These are phyloP conservation scores for Mus pahari DNA, from an alignment of 2,113 vertebrate species.

Conservation along the genomic window DNA sequence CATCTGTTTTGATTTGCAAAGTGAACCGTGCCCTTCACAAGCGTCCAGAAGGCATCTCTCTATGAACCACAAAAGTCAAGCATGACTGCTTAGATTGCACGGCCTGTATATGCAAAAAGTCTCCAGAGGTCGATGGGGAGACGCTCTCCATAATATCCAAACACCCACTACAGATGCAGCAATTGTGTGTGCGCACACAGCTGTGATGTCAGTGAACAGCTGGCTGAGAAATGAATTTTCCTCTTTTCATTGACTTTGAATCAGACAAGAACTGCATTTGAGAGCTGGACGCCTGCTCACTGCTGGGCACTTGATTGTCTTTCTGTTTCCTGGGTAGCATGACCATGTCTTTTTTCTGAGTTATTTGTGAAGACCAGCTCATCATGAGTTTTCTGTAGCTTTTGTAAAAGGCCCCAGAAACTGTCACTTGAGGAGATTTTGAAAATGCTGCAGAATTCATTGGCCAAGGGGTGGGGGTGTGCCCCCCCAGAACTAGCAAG, in stretches of 20 bases:
- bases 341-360: not conserved
- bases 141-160: not conserved
- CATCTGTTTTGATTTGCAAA: not conserved
- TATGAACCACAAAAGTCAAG: not conserved
- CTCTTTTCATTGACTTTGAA: not conserved
- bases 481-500: not conserved
- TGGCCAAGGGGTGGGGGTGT: not conserved
- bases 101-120: not conserved
- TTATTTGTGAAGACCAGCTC: not conserved
- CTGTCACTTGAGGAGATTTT: not conserved
- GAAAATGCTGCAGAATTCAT: not conserved
- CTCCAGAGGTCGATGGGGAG: not conserved
- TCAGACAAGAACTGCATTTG: not conserved
- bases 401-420: conserved; percentile 14
- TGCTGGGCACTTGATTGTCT: not conserved
- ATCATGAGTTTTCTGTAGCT: not conserved
- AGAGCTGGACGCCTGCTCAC: not conserved
- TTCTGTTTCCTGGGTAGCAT: not conserved
- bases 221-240: conserved; percentile 29
- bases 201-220: conserved; percentile 48
- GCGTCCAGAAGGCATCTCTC: conserved; percentile 3
- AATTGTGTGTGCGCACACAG: not conserved
- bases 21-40: not conserved
- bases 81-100: not conserved
- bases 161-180: not conserved